Conservation (phyloP, 2,113 vertebrate genomes). For the Perognathus longimembris region DNA sequence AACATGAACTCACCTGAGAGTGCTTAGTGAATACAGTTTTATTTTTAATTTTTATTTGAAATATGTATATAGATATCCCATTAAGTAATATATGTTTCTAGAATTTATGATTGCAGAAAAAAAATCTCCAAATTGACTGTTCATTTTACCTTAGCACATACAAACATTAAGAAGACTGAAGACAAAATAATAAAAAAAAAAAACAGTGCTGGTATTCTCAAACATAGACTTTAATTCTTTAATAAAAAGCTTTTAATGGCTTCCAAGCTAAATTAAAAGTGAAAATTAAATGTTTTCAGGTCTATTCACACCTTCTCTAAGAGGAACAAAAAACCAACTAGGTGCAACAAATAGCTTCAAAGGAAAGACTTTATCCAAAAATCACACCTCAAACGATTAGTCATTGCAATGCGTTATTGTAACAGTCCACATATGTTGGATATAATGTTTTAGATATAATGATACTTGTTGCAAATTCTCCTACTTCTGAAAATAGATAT, state of each 20-base stretch:
- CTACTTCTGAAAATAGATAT: constrained; percentile 27
- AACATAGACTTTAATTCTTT: not conserved
- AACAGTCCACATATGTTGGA: constrained; percentile 66
- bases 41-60: constrained; percentile 46
- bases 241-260: not conserved
- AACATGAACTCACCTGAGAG: not conserved
- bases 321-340: constrained; percentile 61
- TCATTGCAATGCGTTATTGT: constrained; percentile 60
- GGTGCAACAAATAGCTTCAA: constrained; percentile 65
- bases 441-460: constrained; percentile 46
- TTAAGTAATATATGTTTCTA: constrained; percentile 25
- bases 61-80: not conserved
- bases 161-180: constrained; percentile 14
- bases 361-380: constrained; percentile 71
- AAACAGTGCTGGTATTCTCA: not conserved
- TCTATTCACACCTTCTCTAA: constrained; percentile 49
- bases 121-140: not conserved
- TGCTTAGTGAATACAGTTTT: not conserved
- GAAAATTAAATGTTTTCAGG: constrained; percentile 64
- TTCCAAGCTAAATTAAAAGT: constrained; percentile 43
- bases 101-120: constrained; percentile 23
- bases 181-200: constrained; percentile 29
- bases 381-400: constrained; percentile 61
- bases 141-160: constrained; percentile 20
- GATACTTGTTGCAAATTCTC: constrained; percentile 31